A percentile compares a stretch with the other conserved stretches of the same genome.
phyloP scores from a whole-genome alignment of 2,113 vertebrate genomes.

The Neodon shergylaensis region DNA sequence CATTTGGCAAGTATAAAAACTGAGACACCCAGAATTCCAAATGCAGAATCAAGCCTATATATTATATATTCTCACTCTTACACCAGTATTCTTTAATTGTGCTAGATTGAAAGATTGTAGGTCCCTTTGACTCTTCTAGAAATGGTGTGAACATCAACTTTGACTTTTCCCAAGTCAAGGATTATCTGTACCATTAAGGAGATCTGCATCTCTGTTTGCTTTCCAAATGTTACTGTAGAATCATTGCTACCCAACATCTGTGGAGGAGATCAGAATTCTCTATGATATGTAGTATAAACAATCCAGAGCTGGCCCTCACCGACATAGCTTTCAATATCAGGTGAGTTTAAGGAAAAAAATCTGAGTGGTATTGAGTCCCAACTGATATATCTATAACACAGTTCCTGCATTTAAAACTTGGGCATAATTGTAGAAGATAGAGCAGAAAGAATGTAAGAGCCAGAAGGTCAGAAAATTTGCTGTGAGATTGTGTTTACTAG shows the following conservation, averaged over 20 bases:
- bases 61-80: neutral
- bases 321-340: no score
- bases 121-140: neutral
- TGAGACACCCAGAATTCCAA: neutral
- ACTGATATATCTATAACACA: neutral
- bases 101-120: neutral
- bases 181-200: neutral
- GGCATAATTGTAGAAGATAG: neutral
- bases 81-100: neutral
- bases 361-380: no score
- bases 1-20: neutral
- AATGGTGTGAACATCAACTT: neutral
- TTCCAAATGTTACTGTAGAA: neutral
- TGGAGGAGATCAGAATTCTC: neutral
- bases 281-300: neutral
- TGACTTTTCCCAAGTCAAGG: neutral
- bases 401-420: neutral
- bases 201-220: neutral
- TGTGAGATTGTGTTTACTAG: neutral
- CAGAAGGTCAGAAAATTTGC: neutral
- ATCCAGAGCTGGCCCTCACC: neutral
- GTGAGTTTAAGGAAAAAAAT: neutral
- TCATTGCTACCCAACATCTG: neutral
- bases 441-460: neutral
- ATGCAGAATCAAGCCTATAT: neutral